phyloP scores from a whole-genome alignment of 1,140 invertebrate species.

The silkworm (Bombyx mori) region DNA sequence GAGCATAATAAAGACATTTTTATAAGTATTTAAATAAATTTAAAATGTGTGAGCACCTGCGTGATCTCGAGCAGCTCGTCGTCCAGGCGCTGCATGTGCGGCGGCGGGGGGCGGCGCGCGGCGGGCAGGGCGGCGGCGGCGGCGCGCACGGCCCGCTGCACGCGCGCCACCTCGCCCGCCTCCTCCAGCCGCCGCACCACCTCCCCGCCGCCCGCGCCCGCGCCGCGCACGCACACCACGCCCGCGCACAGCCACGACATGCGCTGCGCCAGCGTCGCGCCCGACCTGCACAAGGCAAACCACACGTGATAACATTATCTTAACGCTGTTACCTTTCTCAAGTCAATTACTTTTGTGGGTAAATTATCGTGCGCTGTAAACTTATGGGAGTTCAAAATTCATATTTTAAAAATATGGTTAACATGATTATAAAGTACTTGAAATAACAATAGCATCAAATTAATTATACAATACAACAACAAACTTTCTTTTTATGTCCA shows the following conservation, averaged over 20 bases:
- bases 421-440: too few species aligned
- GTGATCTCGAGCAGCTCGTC: conserved; percentile 77
- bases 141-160: conserved; percentile 82
- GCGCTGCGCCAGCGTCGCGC: conserved; percentile 78
- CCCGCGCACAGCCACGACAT: conserved; percentile 93
- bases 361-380: too few species aligned
- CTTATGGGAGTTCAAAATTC: too few species aligned
- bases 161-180: conserved; percentile 89
- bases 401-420: too few species aligned
- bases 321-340: too few species aligned
- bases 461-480: too few species aligned
- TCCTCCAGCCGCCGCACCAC: conserved; percentile 94
- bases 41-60: conserved; percentile 53
- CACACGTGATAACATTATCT: too few species aligned
- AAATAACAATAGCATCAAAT: too few species aligned
- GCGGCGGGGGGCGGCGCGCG: conserved; percentile 56
- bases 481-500: background rate
- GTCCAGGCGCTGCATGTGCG: conserved; percentile 71
- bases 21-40: too few species aligned
- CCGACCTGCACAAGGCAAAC: conserved; percentile 61
- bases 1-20: too few species aligned
- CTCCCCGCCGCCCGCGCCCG: conserved; percentile 84
- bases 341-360: too few species aligned
- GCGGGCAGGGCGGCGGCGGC: conserved; percentile 72
- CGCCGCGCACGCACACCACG: conserved; percentile 94